Evolutionary conservation across 1,140 invertebrate species (phyloP).

Genomic region (Epicauta chinensis): DNA sequence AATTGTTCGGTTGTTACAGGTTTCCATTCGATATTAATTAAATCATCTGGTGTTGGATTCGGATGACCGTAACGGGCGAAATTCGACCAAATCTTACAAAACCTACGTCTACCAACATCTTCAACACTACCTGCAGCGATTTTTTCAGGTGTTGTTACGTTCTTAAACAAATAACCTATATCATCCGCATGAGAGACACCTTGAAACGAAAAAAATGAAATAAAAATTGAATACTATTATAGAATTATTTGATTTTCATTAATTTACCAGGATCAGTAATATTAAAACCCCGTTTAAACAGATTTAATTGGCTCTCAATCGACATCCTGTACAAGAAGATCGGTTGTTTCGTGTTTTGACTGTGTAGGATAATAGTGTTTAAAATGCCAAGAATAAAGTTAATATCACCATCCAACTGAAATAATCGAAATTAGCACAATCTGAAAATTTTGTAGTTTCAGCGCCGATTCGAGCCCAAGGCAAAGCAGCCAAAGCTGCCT

Average conservation of each 20-base stretch:
- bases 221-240: not conserved
- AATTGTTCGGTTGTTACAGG: constrained; percentile 44
- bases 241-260: no score
- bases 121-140: constrained; percentile 37
- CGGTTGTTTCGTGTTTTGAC: constrained; percentile 35
- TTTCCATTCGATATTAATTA: constrained; percentile 44
- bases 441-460: not conserved
- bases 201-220: constrained; percentile 23
- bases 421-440: constrained; percentile 7
- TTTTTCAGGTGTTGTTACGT: constrained; percentile 36
- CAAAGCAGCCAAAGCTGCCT: no score
- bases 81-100: constrained; percentile 51
- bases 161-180: constrained; percentile 53
- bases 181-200: constrained; percentile 58
- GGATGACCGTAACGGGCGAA: constrained; percentile 50
- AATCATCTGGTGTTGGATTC: constrained; percentile 34
- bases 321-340: constrained; percentile 50
- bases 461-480: no score
- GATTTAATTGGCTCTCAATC: no score
- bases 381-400: constrained; percentile 19
- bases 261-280: not conserved
- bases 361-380: constrained; percentile 19
- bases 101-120: constrained; percentile 42
- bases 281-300: no score
- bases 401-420: constrained; percentile 24